Percentiles rank a stretch among this genome's conserved stretches.
Evolutionary conservation across 2,888 invertebrate species (phyloP).

Genomic region (Omphaloscelis lunosa): DNA sequence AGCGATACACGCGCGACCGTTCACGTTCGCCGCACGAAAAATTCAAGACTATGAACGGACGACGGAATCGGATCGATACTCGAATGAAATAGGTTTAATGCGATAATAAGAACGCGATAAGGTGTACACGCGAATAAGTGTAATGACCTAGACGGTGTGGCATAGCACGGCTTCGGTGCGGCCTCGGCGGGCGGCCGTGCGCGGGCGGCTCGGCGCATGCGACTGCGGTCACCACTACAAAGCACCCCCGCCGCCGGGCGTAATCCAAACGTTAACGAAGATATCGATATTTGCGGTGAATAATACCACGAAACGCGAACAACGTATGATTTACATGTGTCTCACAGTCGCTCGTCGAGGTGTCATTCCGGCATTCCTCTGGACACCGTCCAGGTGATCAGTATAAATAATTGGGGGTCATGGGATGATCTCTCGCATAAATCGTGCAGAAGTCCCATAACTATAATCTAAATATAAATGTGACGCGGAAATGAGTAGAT

Average conservation of each 20-base stretch:
- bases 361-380: slow-evolving; percentile 82
- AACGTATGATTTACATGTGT: slow-evolving; percentile 78
- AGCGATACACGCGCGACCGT: slow-evolving; percentile 84
- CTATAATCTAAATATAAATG: slow-evolving; percentile 41
- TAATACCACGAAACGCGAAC: slow-evolving; percentile 79
- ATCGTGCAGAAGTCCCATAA: slow-evolving; percentile 56
- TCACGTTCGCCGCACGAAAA: slow-evolving; percentile 83
- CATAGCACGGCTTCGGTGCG: slow-evolving; percentile 86
- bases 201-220: slow-evolving; percentile 85
- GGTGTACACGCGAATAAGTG: slow-evolving; percentile 88
- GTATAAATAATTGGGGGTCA: slow-evolving; percentile 76
- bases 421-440: slow-evolving; percentile 59
- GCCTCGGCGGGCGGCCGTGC: slow-evolving; percentile 85
- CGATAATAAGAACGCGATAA: slow-evolving; percentile 89
- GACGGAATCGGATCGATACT: slow-evolving; percentile 85
- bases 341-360: slow-evolving; percentile 70
- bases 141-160: slow-evolving; percentile 86
- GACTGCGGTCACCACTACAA: slow-evolving; percentile 86
- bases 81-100: slow-evolving; percentile 88
- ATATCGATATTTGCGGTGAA: slow-evolving; percentile 89
- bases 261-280: slow-evolving; percentile 86
- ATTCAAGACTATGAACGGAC: slow-evolving; percentile 81
- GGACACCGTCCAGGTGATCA: slow-evolving; percentile 84
- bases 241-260: slow-evolving; percentile 82
- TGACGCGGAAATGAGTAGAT: slow-evolving; percentile 28